Evolutionary conservation across 2,113 vertebrate species (phyloP).

Genomic region (Crotalus tigris): DNA sequence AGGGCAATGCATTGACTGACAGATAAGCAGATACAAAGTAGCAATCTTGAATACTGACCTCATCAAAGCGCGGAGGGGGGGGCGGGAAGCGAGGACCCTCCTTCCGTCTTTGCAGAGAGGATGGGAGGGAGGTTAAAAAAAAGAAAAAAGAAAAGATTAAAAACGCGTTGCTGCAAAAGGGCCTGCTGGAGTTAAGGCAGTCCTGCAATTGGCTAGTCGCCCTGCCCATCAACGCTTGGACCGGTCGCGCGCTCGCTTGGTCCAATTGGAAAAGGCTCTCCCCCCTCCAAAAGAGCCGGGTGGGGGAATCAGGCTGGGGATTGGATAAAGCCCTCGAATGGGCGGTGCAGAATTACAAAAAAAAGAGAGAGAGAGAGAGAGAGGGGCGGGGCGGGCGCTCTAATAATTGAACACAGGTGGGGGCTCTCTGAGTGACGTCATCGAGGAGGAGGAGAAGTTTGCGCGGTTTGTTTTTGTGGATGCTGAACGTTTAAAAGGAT

Average conservation of each 20-base stretch:
- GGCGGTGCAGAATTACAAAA: background rate
- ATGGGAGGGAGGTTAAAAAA: background rate
- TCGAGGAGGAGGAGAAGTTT: background rate
- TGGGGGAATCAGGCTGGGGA: background rate
- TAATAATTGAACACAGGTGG: background rate
- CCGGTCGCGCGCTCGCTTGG: background rate
- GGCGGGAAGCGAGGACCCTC: background rate
- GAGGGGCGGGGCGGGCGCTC: background rate
- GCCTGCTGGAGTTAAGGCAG: no score
- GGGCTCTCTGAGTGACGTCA: background rate
- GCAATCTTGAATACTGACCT: background rate
- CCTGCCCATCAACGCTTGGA: background rate
- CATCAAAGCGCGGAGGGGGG: background rate
- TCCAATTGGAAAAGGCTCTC: background rate
- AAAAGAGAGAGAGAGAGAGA: rapidly evolving
- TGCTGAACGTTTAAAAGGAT: background rate
- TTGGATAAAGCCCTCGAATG: background rate
- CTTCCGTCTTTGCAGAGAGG: background rate
- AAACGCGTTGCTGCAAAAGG: no score
- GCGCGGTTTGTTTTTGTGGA: background rate
- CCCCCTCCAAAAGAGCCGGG: background rate
- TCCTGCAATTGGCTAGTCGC: background rate
- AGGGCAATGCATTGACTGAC: background rate
- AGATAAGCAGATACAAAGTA: background rate
- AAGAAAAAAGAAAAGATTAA: background rate